phyloP scores from a whole-genome alignment of 2,113 vertebrate genomes.

The Caranx ignobilis region DNA sequence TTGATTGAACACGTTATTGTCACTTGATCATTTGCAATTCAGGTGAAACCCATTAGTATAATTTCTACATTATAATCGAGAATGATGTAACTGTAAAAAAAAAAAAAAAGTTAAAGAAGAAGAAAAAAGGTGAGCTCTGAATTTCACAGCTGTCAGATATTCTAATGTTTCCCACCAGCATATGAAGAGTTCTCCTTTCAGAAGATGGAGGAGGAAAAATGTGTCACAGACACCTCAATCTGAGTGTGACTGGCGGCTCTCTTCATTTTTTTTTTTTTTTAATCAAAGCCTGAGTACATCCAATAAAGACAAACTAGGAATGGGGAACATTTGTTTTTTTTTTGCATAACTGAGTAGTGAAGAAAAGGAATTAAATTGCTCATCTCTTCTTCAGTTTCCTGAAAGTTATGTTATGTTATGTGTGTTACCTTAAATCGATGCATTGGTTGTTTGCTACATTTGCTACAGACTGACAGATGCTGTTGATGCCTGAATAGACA shows the following conservation, averaged over 20 bases:
- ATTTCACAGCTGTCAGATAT: not conserved
- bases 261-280: not conserved
- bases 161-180: not conserved
- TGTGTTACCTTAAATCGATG: too few species aligned
- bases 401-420: too few species aligned
- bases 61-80: conserved; percentile 16
- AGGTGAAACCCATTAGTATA: not conserved
- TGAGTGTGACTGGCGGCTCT: conserved; percentile 31
- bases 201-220: not conserved
- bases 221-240: conserved; percentile 50
- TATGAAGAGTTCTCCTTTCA: not conserved
- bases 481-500: too few species aligned
- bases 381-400: not conserved
- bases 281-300: conserved; percentile 39
- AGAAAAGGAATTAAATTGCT: not conserved
- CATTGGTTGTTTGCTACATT: too few species aligned
- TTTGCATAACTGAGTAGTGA: not conserved
- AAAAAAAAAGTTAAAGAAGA: not conserved
- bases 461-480: too few species aligned
- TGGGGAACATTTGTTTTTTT: not conserved
- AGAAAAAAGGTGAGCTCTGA: not conserved
- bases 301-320: conserved; percentile 5
- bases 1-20: not conserved
- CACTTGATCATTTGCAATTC: not conserved
- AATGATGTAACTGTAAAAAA: not conserved